phyloP scores from a whole-genome alignment of 2,888 invertebrate species.

The Nymphalis polychloros region DNA sequence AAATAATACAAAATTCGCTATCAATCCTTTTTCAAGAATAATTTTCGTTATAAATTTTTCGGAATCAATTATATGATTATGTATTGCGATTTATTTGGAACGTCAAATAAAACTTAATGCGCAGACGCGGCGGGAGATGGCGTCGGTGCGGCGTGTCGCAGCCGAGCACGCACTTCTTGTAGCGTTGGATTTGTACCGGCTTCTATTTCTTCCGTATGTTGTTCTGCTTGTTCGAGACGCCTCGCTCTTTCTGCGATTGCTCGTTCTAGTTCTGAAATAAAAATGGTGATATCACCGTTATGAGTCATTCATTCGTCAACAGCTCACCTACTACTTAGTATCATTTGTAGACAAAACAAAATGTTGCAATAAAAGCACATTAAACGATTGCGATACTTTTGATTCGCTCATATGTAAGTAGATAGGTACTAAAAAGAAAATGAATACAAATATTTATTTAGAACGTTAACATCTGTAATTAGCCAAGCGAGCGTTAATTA shows the following conservation, averaged over 20 bases:
- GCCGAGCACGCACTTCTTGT: constrained; percentile 71
- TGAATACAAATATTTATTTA: neutral
- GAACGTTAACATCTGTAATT: constrained; percentile 5
- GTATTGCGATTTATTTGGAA: constrained; percentile 16
- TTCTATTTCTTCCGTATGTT: constrained; percentile 56
- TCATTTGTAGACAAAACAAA: no score
- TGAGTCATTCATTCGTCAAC: no score
- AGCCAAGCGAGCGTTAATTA: constrained; percentile 20
- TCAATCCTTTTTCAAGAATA: constrained; percentile 15
- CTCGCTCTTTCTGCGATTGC: constrained; percentile 83
- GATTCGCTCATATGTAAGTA: no score
- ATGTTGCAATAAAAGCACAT: no score
- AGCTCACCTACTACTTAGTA: no score
- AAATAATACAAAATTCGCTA: constrained; percentile 1
- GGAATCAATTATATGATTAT: constrained; percentile 15
- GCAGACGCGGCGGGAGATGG: constrained; percentile 63
- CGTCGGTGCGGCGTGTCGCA: constrained; percentile 70
- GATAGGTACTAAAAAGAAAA: no score
- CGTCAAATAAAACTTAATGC: constrained; percentile 51
- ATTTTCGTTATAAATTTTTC: constrained; percentile 21
- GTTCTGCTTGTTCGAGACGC: constrained; percentile 75
- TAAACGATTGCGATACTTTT: no score
- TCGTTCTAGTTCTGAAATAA: constrained; percentile 80
- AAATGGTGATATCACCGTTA: neutral
- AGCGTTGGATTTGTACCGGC: constrained; percentile 71